Percentiles rank a stretch among this genome's conserved stretches.
Conservation (phyloP, 1,140 invertebrate genomes). For the Bathynomus jamesi region DNA sequence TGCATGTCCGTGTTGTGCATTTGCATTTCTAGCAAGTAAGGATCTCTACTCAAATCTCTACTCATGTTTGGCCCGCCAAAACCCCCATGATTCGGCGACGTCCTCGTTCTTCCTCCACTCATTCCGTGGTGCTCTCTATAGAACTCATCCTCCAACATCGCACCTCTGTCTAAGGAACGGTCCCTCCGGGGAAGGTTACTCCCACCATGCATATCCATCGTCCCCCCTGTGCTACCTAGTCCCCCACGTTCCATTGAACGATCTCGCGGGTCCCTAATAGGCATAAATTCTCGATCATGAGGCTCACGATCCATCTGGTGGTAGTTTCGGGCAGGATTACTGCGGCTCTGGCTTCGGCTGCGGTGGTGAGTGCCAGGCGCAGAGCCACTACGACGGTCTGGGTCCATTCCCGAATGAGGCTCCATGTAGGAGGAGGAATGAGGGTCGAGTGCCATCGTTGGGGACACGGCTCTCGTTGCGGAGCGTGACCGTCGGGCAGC, state of each 20-base stretch:
- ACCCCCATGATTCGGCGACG: conserved; percentile 59
- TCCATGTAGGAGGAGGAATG: conserved; percentile 32
- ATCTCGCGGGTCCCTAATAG: conserved; percentile 59
- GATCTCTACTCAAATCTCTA: conserved; percentile 43
- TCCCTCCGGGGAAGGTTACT: conserved; percentile 43
- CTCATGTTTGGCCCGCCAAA: conserved; percentile 38
- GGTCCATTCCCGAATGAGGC: conserved; percentile 47
- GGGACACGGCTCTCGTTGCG: conserved; percentile 33
- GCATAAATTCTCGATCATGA: conserved; percentile 63
- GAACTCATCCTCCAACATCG: conserved; percentile 58
- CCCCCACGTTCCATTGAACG: conserved; percentile 42
- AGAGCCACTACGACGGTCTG: conserved; percentile 53
- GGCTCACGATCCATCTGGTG: conserved; percentile 61
- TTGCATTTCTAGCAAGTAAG: conserved; percentile 85
- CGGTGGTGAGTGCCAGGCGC: conserved; percentile 45
- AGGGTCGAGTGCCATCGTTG: conserved; percentile 28
- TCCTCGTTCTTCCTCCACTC: conserved; percentile 50
- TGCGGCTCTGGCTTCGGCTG: conserved; percentile 42
- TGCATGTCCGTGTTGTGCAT: conserved; percentile 91
- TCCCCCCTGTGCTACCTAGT: conserved; percentile 42
- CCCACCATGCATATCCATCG: conserved; percentile 51
- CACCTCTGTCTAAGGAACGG: conserved; percentile 52
- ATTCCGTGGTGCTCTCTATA: conserved; percentile 51
- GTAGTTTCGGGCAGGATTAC: conserved; percentile 54
- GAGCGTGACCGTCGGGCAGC: conserved; percentile 30